Evolutionary conservation across 2,888 invertebrate species (phyloP).

Genomic region (Tenthredo notha): DNA sequence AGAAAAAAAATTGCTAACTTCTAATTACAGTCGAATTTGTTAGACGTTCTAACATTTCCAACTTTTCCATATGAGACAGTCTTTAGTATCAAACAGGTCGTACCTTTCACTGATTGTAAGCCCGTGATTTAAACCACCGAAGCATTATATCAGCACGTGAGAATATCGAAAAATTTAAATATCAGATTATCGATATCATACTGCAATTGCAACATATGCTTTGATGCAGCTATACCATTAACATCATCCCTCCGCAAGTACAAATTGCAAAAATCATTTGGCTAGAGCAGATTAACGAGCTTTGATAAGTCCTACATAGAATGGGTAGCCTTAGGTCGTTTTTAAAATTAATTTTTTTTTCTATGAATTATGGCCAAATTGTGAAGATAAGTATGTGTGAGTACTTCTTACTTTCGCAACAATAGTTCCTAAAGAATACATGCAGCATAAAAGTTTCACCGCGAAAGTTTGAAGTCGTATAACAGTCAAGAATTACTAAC

Average conservation of each 20-base stretch:
- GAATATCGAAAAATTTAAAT: neutral
- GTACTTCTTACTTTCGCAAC: conserved; percentile 12
- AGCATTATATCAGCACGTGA: conserved; percentile 14
- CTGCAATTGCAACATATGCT: neutral
- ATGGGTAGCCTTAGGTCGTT: neutral
- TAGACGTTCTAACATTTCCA: neutral
- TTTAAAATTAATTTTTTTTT: neutral
- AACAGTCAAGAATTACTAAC: neutral
- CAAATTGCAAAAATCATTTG: neutral
- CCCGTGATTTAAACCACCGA: neutral
- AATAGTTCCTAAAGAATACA: neutral
- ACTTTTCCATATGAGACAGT: conserved; percentile 5
- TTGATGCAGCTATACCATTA: neutral
- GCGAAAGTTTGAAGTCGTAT: neutral
- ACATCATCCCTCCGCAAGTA: neutral
- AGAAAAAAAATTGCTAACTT: neutral
- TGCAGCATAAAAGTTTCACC: neutral
- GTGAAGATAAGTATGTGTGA: no score
- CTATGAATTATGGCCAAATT: neutral
- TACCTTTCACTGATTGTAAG: conserved; percentile 36
- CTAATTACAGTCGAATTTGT: neutral
- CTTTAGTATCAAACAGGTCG: conserved; percentile 13
- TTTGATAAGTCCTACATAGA: neutral
- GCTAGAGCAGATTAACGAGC: neutral
- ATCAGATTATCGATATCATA: conserved; percentile 19